These are phyloP conservation scores for Lophius americanus DNA, from an alignment of 2,797 vertebrate genomes.

Conservation along the genomic window DNA sequence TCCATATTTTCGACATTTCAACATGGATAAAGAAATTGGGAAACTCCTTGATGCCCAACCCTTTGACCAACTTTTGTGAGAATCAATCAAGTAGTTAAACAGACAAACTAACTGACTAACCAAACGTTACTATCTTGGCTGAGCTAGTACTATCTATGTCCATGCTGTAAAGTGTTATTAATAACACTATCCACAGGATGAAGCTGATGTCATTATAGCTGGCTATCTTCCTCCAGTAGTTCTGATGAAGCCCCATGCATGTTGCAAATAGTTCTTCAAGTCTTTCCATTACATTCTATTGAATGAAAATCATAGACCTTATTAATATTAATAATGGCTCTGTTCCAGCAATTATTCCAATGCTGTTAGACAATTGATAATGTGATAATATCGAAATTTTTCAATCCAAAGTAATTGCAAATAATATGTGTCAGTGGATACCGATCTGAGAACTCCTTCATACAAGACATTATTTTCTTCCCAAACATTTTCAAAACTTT, in stretches of 20 bases:
- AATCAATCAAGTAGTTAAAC: too few species aligned
- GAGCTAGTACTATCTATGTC: too few species aligned
- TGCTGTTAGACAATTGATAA: background rate
- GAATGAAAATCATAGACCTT: background rate
- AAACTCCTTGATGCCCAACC: too few species aligned
- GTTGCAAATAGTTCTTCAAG: background rate
- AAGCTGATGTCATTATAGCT: background rate
- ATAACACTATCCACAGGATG: too few species aligned
- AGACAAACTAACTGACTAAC: too few species aligned
- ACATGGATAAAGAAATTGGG: too few species aligned
- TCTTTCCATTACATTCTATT: background rate
- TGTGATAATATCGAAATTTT: background rate
- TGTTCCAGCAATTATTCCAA: background rate
- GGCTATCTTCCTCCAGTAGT: background rate
- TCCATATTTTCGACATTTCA: too few species aligned
- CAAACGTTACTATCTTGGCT: too few species aligned
- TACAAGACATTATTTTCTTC: too few species aligned
- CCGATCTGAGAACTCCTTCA: too few species aligned
- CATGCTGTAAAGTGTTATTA: too few species aligned
- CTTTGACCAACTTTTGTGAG: too few species aligned
- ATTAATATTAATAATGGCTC: conserved; percentile 4
- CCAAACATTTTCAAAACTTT: background rate
- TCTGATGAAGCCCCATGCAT: background rate
- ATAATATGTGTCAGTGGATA: background rate
- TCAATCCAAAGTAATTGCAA: background rate